Evolutionary conservation across 2,888 invertebrate genomes (phyloP).

Genomic region (Rugalucina vietnamica): DNA sequence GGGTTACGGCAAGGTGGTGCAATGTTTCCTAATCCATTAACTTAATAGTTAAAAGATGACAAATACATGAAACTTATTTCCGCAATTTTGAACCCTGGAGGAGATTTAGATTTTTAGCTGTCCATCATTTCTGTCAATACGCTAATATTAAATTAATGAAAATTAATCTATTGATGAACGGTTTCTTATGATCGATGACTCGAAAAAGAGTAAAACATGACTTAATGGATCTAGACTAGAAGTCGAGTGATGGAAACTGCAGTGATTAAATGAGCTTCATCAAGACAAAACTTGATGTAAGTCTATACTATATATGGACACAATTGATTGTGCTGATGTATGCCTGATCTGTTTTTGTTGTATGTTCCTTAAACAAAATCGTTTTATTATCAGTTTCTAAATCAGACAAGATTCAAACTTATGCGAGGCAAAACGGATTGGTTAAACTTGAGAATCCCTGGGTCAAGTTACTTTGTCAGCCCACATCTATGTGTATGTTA

Average conservation of each 20-base stretch:
- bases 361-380: no score
- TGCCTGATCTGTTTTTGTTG: no score
- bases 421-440: no score
- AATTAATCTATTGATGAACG: neutral
- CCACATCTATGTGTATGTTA: neutral
- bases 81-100: neutral
- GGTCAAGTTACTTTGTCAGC: no score
- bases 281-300: no score
- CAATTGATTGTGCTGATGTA: no score
- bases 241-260: neutral
- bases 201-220: neutral
- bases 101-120: neutral
- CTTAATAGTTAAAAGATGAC: constrained; percentile 11
- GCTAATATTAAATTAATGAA: constrained; percentile 6
- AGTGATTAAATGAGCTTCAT: no score
- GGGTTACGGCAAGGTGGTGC: constrained; percentile 3
- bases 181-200: neutral
- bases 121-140: constrained; percentile 4
- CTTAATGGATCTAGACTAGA: neutral
- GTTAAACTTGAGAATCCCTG: no score
- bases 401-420: no score
- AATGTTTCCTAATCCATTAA: neutral
- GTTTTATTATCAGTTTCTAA: no score
- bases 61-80: neutral
- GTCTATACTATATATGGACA: no score